Evolutionary conservation across 2,888 invertebrate genomes (phyloP), one percentile per base, ranked within the genome.

Genomic region (Nemapogon koenigi): DNA sequence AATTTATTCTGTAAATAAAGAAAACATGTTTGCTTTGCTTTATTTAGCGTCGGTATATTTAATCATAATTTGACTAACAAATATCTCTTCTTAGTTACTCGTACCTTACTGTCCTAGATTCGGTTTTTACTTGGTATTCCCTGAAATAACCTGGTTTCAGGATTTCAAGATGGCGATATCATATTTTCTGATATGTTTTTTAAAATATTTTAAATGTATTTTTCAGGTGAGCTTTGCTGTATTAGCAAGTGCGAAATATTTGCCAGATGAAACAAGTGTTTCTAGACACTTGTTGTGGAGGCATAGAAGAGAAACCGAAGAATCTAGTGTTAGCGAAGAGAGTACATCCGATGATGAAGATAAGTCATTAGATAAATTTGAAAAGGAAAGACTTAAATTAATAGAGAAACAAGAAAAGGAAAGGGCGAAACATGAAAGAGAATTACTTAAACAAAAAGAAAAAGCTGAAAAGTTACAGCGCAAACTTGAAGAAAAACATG

Each of bases 231-330:
- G 67, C 55, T 46, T 72, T 19, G 19, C 33, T n/a, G n/a, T n/a
- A 33, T 43, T 66, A 41, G 68, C 57, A 39, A 65, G 64, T 48
- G 73, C 78, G 51, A 76, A 76, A 62, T 66, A 76, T 51, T 48
- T 78, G 43, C 75, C 75, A 11, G 53, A 66, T 45, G 69, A 73
- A 48, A 38, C 44, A 46, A 52, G 48, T 38, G 53, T 55, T 45
- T 49, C 58, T 16, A 55, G 48, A 39, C 47, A 50, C 33, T 46
- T 61, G 37, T 47, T 59, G 46, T 47, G 55, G 43, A 54, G 58
- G 25, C 50, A 55, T 43, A 51, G 40, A 53, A 60, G 49, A 57
- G 50, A 55, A 31, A 35, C 41, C 8, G 33, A 33, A 11, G 19
- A 33, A 18, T n/a, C n/a, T 16, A 31, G 44, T 22, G 36, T 43